Conservation (phyloP, 2,888 invertebrate species). For the Heteromyza rotundicornis region DNA sequence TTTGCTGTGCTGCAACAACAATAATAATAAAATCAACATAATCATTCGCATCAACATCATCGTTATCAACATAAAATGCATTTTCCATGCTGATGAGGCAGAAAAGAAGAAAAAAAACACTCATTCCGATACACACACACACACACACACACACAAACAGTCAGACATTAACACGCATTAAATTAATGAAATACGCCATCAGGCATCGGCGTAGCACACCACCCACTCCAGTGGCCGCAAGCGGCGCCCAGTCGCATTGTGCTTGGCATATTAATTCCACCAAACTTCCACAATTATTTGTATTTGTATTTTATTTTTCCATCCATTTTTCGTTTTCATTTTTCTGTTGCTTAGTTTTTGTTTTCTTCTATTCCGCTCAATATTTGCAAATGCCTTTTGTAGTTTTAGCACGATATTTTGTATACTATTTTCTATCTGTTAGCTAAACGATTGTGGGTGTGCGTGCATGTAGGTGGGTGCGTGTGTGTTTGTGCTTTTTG, state of each 20-base stretch:
- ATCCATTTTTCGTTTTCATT: too few relatives aligned
- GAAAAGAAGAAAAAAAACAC: too few relatives aligned
- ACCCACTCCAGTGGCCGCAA: not conserved
- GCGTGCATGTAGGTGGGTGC: constrained; percentile 14
- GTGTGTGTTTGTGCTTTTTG: constrained; percentile 8
- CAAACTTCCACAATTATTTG: not conserved
- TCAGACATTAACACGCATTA: not conserved
- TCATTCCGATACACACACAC: not conserved
- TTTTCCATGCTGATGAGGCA: not conserved
- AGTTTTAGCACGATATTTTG: too few relatives aligned
- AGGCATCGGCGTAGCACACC: too few relatives aligned
- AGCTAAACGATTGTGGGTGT: not conserved
- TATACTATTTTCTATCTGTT: too few relatives aligned
- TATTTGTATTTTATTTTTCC: too few relatives aligned
- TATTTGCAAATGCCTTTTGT: too few relatives aligned
- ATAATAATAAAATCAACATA: not conserved
- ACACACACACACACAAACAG: too few relatives aligned
- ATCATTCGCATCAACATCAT: not conserved
- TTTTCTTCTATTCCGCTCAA: too few relatives aligned
- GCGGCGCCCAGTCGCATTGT: not conserved
- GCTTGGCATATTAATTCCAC: not conserved
- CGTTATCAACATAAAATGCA: not conserved
- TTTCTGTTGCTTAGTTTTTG: too few relatives aligned
- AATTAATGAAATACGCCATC: not conserved
- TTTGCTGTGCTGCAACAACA: too few relatives aligned